Percentiles rank a stretch among this genome's conserved stretches.
Conservation (phyloP, 2,888 invertebrate species). For the Ceraclea dissimilis region DNA sequence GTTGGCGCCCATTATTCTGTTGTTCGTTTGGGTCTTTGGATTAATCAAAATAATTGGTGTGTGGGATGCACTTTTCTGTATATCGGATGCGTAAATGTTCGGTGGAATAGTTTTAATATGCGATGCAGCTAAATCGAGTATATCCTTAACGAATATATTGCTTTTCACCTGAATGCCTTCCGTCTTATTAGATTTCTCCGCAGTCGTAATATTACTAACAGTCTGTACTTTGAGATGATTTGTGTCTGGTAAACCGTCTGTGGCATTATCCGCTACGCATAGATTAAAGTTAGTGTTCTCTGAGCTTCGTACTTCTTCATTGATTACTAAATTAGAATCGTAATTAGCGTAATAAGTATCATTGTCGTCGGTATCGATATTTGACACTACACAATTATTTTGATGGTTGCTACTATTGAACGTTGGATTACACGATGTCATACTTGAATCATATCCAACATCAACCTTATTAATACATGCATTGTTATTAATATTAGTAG, state of each 20-base stretch:
- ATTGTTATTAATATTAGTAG: neutral
- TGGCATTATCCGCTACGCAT: neutral
- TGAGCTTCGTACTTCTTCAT: constrained; percentile 1
- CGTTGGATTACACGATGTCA: neutral
- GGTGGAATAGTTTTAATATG: neutral
- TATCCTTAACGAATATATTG: constrained; percentile 17
- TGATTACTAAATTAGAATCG: neutral
- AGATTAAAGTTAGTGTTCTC: neutral
- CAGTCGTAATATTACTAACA: neutral
- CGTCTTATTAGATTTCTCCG: neutral
- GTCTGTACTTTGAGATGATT: neutral
- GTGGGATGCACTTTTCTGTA: constrained; percentile 4
- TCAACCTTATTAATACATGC: neutral
- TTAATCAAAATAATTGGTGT: constrained; percentile 15
- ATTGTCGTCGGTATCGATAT: neutral
- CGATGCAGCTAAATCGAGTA: constrained; percentile 11
- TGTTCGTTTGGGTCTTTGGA: constrained; percentile 12
- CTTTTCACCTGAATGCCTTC: neutral
- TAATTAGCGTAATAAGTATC: neutral
- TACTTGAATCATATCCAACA: neutral
- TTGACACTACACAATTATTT: neutral
- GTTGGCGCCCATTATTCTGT: neutral
- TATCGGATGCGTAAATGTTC: neutral
- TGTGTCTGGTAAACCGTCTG: neutral
- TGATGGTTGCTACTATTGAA: neutral